phyloP scores from a whole-genome alignment of 2,113 vertebrate species.

The Symphodus melops region DNA sequence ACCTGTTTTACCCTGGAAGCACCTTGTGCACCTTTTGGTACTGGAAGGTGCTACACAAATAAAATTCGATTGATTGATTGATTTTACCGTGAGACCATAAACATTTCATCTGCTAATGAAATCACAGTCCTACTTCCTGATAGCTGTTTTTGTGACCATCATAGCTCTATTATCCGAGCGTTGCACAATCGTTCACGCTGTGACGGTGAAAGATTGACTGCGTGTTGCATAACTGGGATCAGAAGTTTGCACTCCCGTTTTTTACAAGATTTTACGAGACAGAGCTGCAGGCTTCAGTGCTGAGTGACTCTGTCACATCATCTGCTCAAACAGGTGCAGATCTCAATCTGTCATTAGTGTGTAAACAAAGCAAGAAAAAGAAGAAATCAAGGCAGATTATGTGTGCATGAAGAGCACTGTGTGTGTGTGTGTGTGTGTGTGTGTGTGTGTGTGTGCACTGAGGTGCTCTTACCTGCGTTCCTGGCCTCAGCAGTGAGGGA shows the following conservation, averaged over 20 bases:
- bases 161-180: no score
- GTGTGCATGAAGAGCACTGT: background rate
- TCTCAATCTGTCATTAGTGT: background rate
- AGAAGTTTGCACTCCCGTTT: background rate
- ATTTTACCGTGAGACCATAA: no score
- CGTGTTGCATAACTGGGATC: background rate
- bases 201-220: no score
- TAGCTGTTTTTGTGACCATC: no score
- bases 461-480: conserved; percentile 12
- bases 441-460: background rate
- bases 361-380: conserved; percentile 9
- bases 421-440: background rate
- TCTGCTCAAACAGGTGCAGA: conserved; percentile 5
- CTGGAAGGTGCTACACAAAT: no score
- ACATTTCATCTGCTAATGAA: no score
- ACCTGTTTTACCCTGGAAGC: no score
- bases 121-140: no score
- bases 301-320: background rate
- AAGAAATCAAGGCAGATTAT: conserved; percentile 7
- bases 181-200: no score
- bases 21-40: no score
- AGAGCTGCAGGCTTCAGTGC: background rate
- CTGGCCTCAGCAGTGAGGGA: conserved; percentile 20
- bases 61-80: no score
- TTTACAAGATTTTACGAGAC: background rate